Percentiles rank a stretch among this genome's conserved stretches.
Conservation (phyloP, 1,140 invertebrate species). For the Philotrypesis tridentata region DNA sequence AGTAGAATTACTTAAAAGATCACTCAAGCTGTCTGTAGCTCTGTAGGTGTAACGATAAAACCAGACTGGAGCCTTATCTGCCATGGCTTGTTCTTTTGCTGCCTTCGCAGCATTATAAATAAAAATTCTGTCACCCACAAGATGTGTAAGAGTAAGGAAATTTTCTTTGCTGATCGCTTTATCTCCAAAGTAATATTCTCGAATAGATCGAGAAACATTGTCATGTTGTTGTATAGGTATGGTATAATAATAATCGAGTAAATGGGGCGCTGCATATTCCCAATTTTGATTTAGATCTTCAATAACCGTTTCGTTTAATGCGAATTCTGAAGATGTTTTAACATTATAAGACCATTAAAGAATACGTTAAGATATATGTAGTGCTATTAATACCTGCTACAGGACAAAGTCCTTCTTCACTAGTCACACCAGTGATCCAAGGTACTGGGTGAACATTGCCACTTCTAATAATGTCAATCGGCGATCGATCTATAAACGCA, state of each 20-base stretch:
- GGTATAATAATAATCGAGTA: conserved; percentile 4
- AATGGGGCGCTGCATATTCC: neutral
- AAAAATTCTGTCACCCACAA: conserved; percentile 10
- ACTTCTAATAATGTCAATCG: conserved; percentile 69
- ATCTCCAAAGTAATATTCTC: neutral
- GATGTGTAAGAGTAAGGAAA: neutral
- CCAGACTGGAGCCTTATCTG: neutral
- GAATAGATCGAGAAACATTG: neutral
- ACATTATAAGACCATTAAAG: neutral
- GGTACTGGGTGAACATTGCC: conserved; percentile 74
- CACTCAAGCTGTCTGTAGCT: neutral
- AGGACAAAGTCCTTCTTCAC: conserved; percentile 71
- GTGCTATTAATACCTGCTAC: conserved; percentile 65
- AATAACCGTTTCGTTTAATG: neutral
- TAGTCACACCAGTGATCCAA: conserved; percentile 72
- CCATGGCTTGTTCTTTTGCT: conserved; percentile 1
- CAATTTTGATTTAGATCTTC: conserved; percentile 6
- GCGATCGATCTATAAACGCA: conserved; percentile 74
- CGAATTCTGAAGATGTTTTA: neutral
- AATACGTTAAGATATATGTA: neutral
- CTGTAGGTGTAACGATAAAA: conserved; percentile 14
- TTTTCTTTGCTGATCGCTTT: neutral
- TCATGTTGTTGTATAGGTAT: neutral
- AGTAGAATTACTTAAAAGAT: neutral
- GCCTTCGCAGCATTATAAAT: neutral